Percentiles rank a stretch among this genome's conserved stretches.
Conservation (phyloP, 2,888 invertebrate genomes). For the Luffia ferchaultella region DNA sequence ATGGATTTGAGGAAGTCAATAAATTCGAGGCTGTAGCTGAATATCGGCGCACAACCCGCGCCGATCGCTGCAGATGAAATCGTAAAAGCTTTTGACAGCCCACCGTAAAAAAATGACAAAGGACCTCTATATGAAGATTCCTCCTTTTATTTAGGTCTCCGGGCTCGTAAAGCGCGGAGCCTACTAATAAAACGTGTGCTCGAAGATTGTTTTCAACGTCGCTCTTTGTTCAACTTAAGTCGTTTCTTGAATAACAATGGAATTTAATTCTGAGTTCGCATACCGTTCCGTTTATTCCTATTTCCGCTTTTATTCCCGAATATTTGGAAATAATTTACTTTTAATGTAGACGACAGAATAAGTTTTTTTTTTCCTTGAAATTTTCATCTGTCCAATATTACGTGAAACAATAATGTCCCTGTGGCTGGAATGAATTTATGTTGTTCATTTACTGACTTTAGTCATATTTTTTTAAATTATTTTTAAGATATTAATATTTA, state of each 20-base stretch:
- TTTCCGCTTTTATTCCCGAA: not conserved
- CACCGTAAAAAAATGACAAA: constrained; percentile 53
- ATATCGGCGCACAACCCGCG: not conserved
- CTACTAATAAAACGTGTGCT: constrained; percentile 45
- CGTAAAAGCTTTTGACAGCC: constrained; percentile 52
- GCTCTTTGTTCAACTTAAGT: constrained; percentile 2
- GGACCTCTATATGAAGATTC: constrained; percentile 42
- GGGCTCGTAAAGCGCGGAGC: constrained; percentile 44
- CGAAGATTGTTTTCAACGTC: constrained; percentile 18
- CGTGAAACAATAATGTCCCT: not conserved
- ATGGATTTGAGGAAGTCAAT: too few species aligned
- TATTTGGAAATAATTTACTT: not conserved
- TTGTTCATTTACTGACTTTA: not conserved
- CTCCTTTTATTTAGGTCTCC: constrained; percentile 48
- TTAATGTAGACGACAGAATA: not conserved
- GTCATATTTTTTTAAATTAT: not conserved
- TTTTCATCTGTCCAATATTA: not conserved
- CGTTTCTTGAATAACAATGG: constrained; percentile 26
- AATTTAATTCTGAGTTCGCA: constrained; percentile 26
- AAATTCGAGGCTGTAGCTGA: too few species aligned
- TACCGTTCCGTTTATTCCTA: not conserved
- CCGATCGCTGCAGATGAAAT: constrained; percentile 31
- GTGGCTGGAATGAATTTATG: not conserved
- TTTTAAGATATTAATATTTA: not conserved
- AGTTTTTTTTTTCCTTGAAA: not conserved